Percentiles rank a stretch among this genome's conserved stretches.
Evolutionary conservation across 2,797 vertebrate genomes (phyloP).

Genomic region (Chaetodon trifasciatus): DNA sequence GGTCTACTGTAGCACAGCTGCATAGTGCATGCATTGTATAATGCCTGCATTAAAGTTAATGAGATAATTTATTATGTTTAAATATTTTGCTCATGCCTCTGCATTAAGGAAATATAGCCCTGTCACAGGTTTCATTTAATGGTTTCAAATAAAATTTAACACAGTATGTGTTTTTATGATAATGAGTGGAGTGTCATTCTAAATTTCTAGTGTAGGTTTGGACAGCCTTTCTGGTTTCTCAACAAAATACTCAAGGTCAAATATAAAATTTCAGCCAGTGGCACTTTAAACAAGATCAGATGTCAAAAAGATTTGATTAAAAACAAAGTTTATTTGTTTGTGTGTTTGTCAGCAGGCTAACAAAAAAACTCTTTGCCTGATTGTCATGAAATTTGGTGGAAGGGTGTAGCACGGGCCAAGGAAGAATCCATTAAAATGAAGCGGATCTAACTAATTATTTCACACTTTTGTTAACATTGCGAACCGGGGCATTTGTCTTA

Average conservation of each 20-base stretch:
- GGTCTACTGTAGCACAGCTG: not conserved
- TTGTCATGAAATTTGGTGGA: too few species aligned
- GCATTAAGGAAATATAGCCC: not conserved
- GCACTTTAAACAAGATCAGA: not conserved
- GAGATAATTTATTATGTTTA: slow-evolving; percentile 1
- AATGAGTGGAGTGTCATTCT: not conserved
- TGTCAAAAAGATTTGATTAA: not conserved
- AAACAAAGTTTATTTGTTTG: too few species aligned
- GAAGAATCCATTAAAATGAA: too few species aligned
- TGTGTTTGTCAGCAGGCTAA: too few species aligned
- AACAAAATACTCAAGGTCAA: too few species aligned
- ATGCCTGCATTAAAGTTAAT: slow-evolving; percentile 25
- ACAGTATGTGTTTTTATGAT: not conserved
- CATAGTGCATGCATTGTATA: slow-evolving; percentile 1
- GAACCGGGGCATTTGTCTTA: too few species aligned
- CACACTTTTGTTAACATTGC: too few species aligned
- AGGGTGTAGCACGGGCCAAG: too few species aligned
- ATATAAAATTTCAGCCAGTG: not conserved
- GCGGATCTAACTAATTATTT: too few species aligned
- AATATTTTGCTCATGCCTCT: not conserved
- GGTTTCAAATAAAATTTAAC: not conserved
- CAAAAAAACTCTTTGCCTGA: too few species aligned
- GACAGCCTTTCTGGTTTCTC: not conserved
- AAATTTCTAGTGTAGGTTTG: not conserved
- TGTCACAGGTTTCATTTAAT: not conserved